Evolutionary conservation across 2,888 invertebrate genomes (phyloP).

Genomic region (Oxycera nigricornis): DNA sequence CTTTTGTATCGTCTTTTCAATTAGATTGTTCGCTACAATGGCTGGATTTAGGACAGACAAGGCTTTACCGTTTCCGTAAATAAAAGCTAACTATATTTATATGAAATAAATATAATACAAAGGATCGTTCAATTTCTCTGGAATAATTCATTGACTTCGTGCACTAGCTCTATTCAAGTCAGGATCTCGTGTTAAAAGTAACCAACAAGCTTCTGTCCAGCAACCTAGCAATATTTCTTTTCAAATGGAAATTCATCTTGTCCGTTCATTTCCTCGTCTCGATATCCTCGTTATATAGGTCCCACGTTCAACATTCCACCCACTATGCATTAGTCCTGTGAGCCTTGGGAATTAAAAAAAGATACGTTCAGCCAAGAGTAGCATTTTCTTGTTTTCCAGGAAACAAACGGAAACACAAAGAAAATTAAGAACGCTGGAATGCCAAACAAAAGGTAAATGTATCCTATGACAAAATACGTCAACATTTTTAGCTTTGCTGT

Average conservation of each 20-base stretch:
- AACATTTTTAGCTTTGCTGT: background rate
- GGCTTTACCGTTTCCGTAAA: too few relatives aligned
- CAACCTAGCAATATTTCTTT: background rate
- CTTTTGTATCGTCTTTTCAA: too few relatives aligned
- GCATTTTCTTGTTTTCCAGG: background rate
- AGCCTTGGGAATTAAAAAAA: slow-evolving; percentile 13
- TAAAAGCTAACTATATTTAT: too few relatives aligned
- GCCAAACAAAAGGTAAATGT: background rate
- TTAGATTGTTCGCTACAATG: too few relatives aligned
- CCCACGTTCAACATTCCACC: background rate
- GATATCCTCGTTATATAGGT: background rate
- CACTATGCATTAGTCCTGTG: background rate
- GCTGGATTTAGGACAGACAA: too few relatives aligned
- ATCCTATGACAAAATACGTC: background rate
- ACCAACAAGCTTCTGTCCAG: too few relatives aligned
- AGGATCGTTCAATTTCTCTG: too few relatives aligned
- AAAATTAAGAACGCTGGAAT: background rate
- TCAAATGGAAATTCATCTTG: background rate
- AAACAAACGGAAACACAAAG: background rate
- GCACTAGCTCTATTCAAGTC: too few relatives aligned
- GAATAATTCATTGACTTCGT: too few relatives aligned
- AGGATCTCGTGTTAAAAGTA: too few relatives aligned
- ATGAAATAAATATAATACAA: too few relatives aligned
- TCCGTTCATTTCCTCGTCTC: too few relatives aligned
- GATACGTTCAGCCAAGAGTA: background rate